A percentile compares a stretch with the other conserved stretches of the same genome.
These are phyloP conservation scores for Himalopsyche tibetana DNA, from an alignment of 2,888 invertebrate species.

Conservation along the genomic window DNA sequence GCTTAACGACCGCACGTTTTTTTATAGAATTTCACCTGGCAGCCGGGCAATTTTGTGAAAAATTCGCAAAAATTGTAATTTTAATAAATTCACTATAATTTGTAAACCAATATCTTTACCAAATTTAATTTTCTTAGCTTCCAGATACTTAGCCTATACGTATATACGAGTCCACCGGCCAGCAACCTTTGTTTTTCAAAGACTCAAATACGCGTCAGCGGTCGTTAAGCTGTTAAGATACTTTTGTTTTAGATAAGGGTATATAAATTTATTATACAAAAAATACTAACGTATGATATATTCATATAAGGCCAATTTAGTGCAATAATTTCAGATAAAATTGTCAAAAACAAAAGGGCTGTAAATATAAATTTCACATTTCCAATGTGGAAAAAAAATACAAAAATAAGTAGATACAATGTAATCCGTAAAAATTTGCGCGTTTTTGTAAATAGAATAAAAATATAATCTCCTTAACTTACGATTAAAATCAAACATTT, in stretches of 20 bases:
- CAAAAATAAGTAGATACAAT: not conserved
- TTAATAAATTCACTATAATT: no score
- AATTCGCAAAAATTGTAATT: no score
- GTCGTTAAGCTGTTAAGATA: no score
- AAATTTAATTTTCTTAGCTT: no score
- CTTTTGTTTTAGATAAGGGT: not conserved
- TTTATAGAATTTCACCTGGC: no score
- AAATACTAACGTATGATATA: not conserved
- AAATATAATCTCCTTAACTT: conserved; percentile 22
- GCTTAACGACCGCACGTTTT: no score
- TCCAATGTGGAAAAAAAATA: conserved; percentile 28
- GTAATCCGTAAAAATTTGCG: not conserved
- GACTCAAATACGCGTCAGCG: no score
- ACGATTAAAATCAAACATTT: not conserved
- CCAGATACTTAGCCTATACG: no score
- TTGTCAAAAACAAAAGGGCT: not conserved
- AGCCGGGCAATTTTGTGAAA: no score
- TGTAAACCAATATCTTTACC: no score
- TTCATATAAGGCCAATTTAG: not conserved
- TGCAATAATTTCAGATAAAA: conserved; percentile 11
- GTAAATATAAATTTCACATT: not conserved
- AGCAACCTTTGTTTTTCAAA: no score
- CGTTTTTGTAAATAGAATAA: not conserved
- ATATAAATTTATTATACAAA: not conserved
- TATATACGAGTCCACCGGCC: no score